Conservation (phyloP, 2,888 invertebrate species). For the Halictus ligatus region DNA sequence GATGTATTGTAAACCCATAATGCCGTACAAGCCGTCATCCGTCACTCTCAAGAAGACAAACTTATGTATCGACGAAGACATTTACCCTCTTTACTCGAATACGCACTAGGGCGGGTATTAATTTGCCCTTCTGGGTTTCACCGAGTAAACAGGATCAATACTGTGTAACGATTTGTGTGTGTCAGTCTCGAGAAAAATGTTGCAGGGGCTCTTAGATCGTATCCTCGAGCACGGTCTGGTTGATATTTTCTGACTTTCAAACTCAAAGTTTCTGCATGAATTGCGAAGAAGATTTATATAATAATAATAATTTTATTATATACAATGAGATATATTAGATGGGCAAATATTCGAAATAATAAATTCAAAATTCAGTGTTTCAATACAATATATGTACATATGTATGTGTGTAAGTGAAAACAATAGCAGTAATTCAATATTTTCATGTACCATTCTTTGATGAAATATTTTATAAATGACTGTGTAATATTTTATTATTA, state of each 20-base stretch:
- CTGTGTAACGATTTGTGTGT: constrained; percentile 5
- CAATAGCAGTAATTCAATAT: too few species aligned
- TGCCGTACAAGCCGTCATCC: neutral
- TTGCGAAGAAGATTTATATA: too few species aligned
- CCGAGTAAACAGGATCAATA: constrained; percentile 1
- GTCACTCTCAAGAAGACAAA: constrained; percentile 1
- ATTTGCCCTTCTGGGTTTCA: constrained; percentile 5
- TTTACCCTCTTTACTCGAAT: neutral
- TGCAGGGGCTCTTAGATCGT: neutral
- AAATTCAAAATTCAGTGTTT: too few species aligned
- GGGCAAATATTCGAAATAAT: too few species aligned
- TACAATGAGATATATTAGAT: too few species aligned
- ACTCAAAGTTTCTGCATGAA: too few species aligned
- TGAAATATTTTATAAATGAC: too few species aligned
- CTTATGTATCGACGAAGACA: constrained; percentile 11
- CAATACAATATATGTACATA: too few species aligned
- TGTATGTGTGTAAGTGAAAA: too few species aligned
- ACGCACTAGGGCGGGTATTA: neutral
- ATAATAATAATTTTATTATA: too few species aligned
- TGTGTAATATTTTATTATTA: too few species aligned
- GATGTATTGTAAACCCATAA: neutral
- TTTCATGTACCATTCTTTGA: too few species aligned
- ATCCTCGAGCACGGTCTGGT: neutral
- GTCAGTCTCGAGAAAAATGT: constrained; percentile 2
- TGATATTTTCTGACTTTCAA: neutral